Percentiles rank a stretch among this genome's conserved stretches.
These are phyloP conservation scores for Keiferia lycopersicella DNA, from an alignment of 2,888 invertebrate species.

Conservation along the genomic window DNA sequence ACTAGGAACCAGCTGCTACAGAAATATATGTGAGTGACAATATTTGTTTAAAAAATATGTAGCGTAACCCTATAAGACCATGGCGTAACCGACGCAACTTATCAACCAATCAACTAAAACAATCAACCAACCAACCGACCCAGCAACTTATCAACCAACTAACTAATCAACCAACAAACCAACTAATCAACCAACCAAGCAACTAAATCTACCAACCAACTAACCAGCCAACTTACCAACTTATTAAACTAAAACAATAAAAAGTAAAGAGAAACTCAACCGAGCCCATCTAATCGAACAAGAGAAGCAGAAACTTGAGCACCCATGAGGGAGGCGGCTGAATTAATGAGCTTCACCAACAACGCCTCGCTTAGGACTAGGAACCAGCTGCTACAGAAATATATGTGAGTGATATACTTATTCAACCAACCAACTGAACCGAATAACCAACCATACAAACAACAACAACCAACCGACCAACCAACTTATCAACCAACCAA, in stretches of 20 bases:
- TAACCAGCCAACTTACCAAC: too few relatives aligned
- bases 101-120: neutral
- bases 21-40: constrained; percentile 81
- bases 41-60: too few relatives aligned
- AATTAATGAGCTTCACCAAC: neutral
- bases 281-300: constrained; percentile 89
- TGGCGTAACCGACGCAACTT: too few relatives aligned
- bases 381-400: constrained; percentile 1
- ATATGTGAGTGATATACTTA: too few relatives aligned
- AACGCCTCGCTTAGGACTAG: constrained; percentile 2
- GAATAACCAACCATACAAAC: too few relatives aligned
- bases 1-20: constrained; percentile 88
- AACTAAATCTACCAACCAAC: too few relatives aligned
- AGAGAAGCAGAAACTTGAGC: constrained; percentile 61
- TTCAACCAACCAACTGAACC: too few relatives aligned
- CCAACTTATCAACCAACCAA: neutral
- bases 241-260: constrained; percentile 49
- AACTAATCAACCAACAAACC: too few relatives aligned
- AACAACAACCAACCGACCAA: neutral
- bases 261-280: constrained; percentile 90
- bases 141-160: too few relatives aligned
- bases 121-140: too few relatives aligned
- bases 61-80: too few relatives aligned
- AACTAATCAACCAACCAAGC: too few relatives aligned
- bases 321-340: neutral